phyloP scores from a whole-genome alignment of 2,113 vertebrate species.

The Hypocryptadius cinnamomeus region DNA sequence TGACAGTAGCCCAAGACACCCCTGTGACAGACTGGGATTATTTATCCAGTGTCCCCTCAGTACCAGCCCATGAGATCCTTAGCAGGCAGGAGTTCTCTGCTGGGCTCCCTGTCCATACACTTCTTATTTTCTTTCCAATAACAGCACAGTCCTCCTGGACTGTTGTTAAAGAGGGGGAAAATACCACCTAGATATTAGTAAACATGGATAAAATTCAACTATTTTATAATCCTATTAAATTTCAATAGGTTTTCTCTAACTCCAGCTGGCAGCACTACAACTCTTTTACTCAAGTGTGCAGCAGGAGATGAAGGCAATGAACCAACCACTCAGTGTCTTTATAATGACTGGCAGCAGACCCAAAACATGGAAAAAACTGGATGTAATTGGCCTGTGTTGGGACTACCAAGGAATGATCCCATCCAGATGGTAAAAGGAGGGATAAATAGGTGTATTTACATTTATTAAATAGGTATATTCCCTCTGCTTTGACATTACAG shows the following conservation, averaged over 20 bases:
- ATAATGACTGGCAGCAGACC: neutral
- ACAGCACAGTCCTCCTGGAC: neutral
- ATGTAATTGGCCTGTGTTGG: neutral
- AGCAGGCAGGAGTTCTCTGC: neutral
- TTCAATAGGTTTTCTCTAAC: neutral
- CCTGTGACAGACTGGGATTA: neutral
- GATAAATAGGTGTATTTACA: neutral
- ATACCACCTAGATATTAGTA: neutral
- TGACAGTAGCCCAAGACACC: neutral
- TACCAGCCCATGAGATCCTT: neutral
- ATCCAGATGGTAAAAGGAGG: neutral
- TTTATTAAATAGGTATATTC: neutral
- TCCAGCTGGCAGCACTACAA: neutral
- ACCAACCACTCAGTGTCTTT: neutral
- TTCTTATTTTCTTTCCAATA: neutral
- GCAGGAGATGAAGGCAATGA: neutral
- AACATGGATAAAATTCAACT: neutral
- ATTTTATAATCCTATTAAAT: neutral
- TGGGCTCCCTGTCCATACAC: neutral
- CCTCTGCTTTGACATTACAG: neutral
- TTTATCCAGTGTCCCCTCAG: neutral
- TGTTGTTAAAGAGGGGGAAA: neutral
- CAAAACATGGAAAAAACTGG: neutral
- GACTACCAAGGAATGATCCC: neutral
- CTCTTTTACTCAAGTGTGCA: neutral